Percentiles rank a stretch among this genome's conserved stretches.
These are phyloP conservation scores for Apogon hyalosoma DNA, from an alignment of 2,797 vertebrate genomes.

Conservation along the genomic window DNA sequence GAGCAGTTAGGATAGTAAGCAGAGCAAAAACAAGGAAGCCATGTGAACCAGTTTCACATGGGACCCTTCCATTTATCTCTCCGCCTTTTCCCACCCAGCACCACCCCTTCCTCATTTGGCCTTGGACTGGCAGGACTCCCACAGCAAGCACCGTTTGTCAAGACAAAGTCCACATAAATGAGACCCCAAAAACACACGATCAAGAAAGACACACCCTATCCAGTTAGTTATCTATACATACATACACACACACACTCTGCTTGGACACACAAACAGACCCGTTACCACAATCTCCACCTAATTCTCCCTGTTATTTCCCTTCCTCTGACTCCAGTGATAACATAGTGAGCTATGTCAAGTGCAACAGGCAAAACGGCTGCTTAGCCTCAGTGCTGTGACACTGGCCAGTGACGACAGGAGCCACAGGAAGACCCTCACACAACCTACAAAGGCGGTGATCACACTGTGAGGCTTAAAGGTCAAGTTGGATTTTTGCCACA, in stretches of 20 bases:
- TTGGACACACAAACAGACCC: conserved; percentile 47
- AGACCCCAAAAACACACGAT: conserved; percentile 55
- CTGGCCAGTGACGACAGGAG: conserved; percentile 28
- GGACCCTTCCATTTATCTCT: conserved; percentile 54
- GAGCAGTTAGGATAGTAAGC: conserved; percentile 46
- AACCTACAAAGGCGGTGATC: neutral
- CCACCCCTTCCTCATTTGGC: conserved; percentile 56
- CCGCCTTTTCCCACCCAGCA: conserved; percentile 48
- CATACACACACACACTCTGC: conserved; percentile 4
- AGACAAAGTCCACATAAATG: conserved; percentile 57
- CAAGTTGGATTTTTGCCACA: no score
- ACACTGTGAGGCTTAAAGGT: no score
- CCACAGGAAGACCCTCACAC: conserved; percentile 27
- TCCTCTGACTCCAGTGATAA: conserved; percentile 51
- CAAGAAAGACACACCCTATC: conserved; percentile 41
- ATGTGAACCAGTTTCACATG: conserved; percentile 69
- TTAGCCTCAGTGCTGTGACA: conserved; percentile 55
- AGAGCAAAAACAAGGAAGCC: conserved; percentile 52
- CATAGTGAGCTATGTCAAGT: conserved; percentile 55
- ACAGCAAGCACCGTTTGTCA: conserved; percentile 41
- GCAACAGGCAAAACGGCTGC: conserved; percentile 51
- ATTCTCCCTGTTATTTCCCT: conserved; percentile 23
- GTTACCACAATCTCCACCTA: conserved; percentile 22
- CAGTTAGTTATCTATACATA: neutral
- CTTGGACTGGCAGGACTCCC: conserved; percentile 56